Conservation (phyloP, 1,140 invertebrate genomes). For the Apocrypta bakeri region DNA sequence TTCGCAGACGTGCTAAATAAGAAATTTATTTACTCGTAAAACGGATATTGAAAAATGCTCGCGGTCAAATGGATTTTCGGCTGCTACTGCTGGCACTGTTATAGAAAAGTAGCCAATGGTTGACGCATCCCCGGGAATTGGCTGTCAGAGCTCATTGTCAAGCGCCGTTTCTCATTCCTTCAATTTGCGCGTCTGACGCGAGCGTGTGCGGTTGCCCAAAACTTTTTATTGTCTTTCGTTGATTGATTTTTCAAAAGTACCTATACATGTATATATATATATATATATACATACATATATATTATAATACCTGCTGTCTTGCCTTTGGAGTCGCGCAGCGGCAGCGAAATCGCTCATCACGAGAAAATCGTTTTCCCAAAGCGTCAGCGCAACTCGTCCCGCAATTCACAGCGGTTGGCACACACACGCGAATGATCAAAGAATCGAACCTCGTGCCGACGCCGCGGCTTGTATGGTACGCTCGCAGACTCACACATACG, state of each 20-base stretch:
- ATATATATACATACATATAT: too few relatives aligned
- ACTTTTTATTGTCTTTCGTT: not conserved
- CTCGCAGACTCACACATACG: too few relatives aligned
- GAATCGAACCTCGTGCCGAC: not conserved
- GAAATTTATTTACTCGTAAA: slow-evolving; percentile 53
- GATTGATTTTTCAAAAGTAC: not conserved
- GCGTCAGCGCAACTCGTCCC: not conserved
- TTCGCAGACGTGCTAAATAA: slow-evolving; percentile 27
- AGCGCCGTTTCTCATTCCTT: slow-evolving; percentile 8
- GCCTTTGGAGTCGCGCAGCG: too few relatives aligned
- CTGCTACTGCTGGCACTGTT: slow-evolving; percentile 27
- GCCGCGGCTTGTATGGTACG: not conserved
- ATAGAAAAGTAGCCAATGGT: slow-evolving; percentile 19
- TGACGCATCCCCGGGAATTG: slow-evolving; percentile 34
- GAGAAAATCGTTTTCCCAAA: not conserved
- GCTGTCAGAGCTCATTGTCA: slow-evolving; percentile 32
- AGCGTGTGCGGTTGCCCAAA: not conserved
- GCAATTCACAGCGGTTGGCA: slow-evolving; percentile 2
- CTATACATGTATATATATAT: too few relatives aligned
- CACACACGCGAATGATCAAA: slow-evolving; percentile 7
- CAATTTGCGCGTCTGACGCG: not conserved
- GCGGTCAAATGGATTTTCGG: slow-evolving; percentile 31
- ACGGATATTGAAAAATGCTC: slow-evolving; percentile 47
- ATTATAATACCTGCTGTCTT: too few relatives aligned
- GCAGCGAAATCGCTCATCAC: not conserved